Evolutionary conservation across 2,797 vertebrate species (phyloP).

Genomic region (Rachycentron canadum): DNA sequence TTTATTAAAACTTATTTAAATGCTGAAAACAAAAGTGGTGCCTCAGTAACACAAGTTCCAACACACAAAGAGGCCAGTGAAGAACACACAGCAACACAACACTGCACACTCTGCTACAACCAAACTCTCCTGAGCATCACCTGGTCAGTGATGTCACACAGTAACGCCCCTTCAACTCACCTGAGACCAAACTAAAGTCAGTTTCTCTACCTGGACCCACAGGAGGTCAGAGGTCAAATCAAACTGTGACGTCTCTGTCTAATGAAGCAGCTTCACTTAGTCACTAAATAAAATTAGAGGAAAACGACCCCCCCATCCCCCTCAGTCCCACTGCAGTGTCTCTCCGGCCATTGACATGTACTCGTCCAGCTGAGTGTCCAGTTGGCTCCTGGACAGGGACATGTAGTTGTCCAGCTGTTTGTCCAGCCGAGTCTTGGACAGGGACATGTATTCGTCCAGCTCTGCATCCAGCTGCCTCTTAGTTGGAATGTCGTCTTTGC

Average conservation of each 20-base stretch:
- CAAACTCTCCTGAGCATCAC: neutral
- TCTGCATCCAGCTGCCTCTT: constrained; percentile 91
- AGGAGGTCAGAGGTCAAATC: neutral
- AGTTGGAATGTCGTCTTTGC: constrained; percentile 79
- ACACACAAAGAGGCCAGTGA: constrained; percentile 40
- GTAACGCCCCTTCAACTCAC: neutral
- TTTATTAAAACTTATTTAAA: constrained; percentile 20
- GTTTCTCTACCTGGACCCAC: neutral
- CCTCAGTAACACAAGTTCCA: constrained; percentile 13
- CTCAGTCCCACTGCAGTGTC: constrained; percentile 1
- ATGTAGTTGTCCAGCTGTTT: constrained; percentile 66
- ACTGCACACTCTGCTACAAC: neutral
- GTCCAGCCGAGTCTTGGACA: constrained; percentile 77
- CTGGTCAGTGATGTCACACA: neutral
- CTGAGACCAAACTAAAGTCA: neutral
- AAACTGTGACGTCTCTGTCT: neutral
- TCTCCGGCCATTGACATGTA: constrained; percentile 62
- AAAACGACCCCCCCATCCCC: no score
- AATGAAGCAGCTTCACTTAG: neutral
- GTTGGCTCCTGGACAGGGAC: constrained; percentile 42
- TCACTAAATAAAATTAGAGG: neutral
- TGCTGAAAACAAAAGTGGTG: constrained; percentile 25
- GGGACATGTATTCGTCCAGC: constrained; percentile 93
- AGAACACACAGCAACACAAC: constrained; percentile 7
- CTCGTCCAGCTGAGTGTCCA: constrained; percentile 58